Base-by-base conservation (phyloP, 2,797 vertebrate genomes). In the Typhlichthys subterraneus region DNA sequence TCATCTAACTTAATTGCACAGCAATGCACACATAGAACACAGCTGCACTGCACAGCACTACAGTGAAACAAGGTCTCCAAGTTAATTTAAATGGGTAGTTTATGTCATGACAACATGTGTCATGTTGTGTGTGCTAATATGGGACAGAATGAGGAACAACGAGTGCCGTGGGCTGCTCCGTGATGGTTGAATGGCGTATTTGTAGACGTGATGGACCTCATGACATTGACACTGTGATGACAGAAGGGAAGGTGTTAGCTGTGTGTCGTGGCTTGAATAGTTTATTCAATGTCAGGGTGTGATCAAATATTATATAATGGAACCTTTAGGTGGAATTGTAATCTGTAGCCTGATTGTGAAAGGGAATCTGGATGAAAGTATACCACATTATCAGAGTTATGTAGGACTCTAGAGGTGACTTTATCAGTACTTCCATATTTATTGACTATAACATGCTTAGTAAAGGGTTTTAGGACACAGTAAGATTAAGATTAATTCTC, bases 1-100 rank as follows among this genome's bases (percentile, higher is more conserved):
- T 77, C 84, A 67, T 83, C 75, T 57, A 15, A 53, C 68, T 69
- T 76, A 70, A 89, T 86, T 89, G 8, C 4, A 38, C 82, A 79
- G 82, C 66, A 78, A 69, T 54, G 55, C 8, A 1, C 23, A 23
- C 23, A 23, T 23, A 23, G 51, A 74, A 47, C 61, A 60, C 82
- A 88, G 84, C 85, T 88, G 85, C 80, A 42, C 75, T 2, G 1
- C 66, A 74, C 75, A 33, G 58, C 5, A 2, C 4, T 29, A 73
- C 71, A 80, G 71, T 10, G 51, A 42, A 29, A 66, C 74, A 76
- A 75, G 61, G 81, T 84, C 9, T 9, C 9, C 45, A 46, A 46
- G 45, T 9, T 9, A 0, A 12, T 46, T 9, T 46, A 12, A 46
- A 9, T 46, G 45, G 45, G 57, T 23, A 65, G 31, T 7, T 0